phyloP scores from a whole-genome alignment of 2,888 invertebrate genomes.

The Xestobium rufovillosum region DNA sequence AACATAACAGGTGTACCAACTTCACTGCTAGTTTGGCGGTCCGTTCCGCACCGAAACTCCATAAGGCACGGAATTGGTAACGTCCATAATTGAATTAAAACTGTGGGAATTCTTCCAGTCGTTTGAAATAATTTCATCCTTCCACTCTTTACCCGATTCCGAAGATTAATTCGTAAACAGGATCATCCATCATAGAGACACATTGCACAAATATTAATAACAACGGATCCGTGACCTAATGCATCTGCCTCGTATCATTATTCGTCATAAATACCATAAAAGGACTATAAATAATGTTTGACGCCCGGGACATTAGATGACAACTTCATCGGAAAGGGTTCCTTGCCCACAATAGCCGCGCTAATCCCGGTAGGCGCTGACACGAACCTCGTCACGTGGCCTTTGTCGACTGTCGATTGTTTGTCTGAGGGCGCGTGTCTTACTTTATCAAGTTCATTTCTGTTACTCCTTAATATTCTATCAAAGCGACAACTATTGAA shows the following conservation, averaged over 20 bases:
- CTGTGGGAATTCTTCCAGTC: no score
- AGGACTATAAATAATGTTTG: slow-evolving; percentile 30
- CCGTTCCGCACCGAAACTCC: no score
- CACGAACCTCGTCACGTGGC: slow-evolving; percentile 35
- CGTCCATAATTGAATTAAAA: no score
- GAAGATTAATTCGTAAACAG: no score
- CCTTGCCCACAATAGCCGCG: slow-evolving; percentile 30
- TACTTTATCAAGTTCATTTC: slow-evolving; percentile 1
- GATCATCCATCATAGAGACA: slow-evolving; percentile 15
- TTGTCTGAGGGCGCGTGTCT: slow-evolving; percentile 17
- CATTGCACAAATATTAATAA: slow-evolving; percentile 14
- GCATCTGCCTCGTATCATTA: slow-evolving; percentile 20
- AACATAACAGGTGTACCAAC: no score
- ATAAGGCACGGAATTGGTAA: no score
- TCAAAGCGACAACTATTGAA: no score
- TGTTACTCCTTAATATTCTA: no score
- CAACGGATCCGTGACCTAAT: slow-evolving; percentile 19
- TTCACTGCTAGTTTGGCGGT: no score
- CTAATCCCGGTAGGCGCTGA: slow-evolving; percentile 34
- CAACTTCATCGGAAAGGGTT: slow-evolving; percentile 38
- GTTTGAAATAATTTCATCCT: no score
- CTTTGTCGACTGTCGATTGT: slow-evolving; percentile 26
- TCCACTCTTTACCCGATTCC: no score
- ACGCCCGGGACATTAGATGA: slow-evolving; percentile 27
- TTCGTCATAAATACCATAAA: slow-evolving; percentile 22